Base-by-base conservation (phyloP, 92 coral and sea anemone species). In the Siderastrea radians region DNA sequence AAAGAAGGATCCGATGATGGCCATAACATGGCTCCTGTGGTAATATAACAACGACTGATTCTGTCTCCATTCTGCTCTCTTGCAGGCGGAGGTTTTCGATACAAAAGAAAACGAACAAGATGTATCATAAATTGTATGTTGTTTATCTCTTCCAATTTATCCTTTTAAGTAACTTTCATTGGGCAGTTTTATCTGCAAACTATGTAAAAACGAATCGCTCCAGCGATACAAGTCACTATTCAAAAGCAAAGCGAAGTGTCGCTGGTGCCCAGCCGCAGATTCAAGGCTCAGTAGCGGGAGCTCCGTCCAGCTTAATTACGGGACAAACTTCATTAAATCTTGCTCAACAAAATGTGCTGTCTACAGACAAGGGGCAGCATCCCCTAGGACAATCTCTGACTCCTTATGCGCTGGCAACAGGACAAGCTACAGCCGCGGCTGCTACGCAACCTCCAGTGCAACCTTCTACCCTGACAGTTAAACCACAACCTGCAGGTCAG, bases 351-450 rank as follows among this genome's bases (percentile, higher is more conserved):
- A 61, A 73, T 6, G 46, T 17, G 38, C 8, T 51, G 51, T 51
- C 78, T 5, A 17, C 46, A 17, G 15, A 53, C 78, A 73, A 17
- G 3, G 86, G 77, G 4, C 86, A 68, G 16, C 68, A 69, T 26
- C 45, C 77, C 13, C 16, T 48, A 13, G 47, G 70, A 15, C 68
- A 70, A 47, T 16, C 68, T 19, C 45, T 71, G 2, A 81, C 86
- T 19, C 68, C 86, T 70, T 81, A 53, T 54, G 77, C 47, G 3
- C 86, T 15, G 64, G 86, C 86, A 8, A 81, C 86, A 16, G 81
- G 67, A 14, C 68, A 59, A 60, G 55, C 68, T 11, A 59, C 43
- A 13, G 5, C 52, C 6, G 8, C 48, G 13, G 57, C 43, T 9
- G 76, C 77, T 47, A 58, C 53, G 17, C 77, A 81, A 58, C 86